Conservation (phyloP, 2,888 invertebrate species). For the Byasa hedistus region DNA sequence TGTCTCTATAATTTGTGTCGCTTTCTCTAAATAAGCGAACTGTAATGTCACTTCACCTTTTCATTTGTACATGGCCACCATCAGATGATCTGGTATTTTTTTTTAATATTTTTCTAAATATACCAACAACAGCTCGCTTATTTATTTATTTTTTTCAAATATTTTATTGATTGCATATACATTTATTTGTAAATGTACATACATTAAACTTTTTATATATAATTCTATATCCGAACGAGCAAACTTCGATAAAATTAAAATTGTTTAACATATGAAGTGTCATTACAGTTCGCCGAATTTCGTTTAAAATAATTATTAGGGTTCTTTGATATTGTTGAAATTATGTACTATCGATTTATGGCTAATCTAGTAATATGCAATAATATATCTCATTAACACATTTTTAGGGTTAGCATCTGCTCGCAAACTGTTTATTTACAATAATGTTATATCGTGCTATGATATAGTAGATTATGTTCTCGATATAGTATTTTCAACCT, state of each 20-base stretch:
- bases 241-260: conserved; percentile 80
- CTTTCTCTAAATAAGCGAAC: conserved; percentile 51
- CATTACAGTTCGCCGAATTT: conserved; percentile 51
- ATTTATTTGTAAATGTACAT: conserved; percentile 68
- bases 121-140: conserved; percentile 78
- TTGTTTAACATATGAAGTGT: conserved; percentile 75
- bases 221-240: conserved; percentile 78
- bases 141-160: conserved; percentile 52
- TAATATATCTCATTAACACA: conserved; percentile 58
- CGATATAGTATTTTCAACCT: conserved; percentile 56
- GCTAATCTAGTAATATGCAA: conserved; percentile 71
- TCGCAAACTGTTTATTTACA: conserved; percentile 67
- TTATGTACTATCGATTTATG: conserved; percentile 75
- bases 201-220: conserved; percentile 66
- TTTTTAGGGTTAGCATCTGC: conserved; percentile 63
- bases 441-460: conserved; percentile 56
- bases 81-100: conserved; percentile 83
- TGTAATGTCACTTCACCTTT: conserved; percentile 66
- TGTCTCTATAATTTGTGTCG: conserved; percentile 65
- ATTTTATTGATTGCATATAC: conserved; percentile 58
- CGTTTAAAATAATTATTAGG: conserved; percentile 60
- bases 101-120: conserved; percentile 78
- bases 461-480: conserved; percentile 47
- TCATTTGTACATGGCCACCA: conserved; percentile 84
- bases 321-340: conserved; percentile 75